These are phyloP conservation scores for Sakesphorus luctuosus DNA, from an alignment of 2,113 vertebrate genomes.

Conservation along the genomic window DNA sequence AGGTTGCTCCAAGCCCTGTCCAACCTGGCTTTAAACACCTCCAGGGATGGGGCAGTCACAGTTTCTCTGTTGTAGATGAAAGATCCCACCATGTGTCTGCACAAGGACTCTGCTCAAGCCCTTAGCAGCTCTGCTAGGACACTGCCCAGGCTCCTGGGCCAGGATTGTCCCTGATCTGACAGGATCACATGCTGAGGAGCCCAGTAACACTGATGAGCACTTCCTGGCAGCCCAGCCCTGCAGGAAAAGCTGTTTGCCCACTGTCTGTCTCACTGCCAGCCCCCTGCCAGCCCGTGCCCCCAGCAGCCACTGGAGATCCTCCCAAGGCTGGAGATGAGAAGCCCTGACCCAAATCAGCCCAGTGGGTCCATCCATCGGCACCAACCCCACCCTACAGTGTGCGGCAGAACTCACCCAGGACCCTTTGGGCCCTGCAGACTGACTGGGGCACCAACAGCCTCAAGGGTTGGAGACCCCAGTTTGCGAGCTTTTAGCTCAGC, in stretches of 20 bases:
- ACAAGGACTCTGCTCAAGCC: background rate
- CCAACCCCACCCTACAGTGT: background rate
- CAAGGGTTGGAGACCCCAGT: fast-evolving
- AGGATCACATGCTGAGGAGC: fast-evolving
- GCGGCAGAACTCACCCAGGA: fast-evolving
- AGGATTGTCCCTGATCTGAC: background rate
- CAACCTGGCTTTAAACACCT: fast-evolving
- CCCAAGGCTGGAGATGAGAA: background rate
- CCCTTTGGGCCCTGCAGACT: fast-evolving
- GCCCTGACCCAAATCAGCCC: background rate
- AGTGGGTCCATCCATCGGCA: fast-evolving
- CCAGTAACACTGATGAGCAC: background rate
- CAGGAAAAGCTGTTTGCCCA: background rate
- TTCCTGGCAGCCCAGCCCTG: background rate
- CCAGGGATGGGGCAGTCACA: background rate
- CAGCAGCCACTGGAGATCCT: background rate
- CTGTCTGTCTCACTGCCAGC: background rate
- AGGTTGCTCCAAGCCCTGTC: background rate
- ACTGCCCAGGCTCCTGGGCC: background rate
- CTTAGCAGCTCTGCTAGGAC: background rate
- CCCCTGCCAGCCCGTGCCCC: background rate
- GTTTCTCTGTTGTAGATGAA: background rate
- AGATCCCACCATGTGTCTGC: background rate
- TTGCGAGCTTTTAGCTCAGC: background rate
- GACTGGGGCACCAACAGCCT: fast-evolving